These are phyloP conservation scores for Meteorus colon DNA, from an alignment of 2,888 invertebrate species.

Conservation along the genomic window DNA sequence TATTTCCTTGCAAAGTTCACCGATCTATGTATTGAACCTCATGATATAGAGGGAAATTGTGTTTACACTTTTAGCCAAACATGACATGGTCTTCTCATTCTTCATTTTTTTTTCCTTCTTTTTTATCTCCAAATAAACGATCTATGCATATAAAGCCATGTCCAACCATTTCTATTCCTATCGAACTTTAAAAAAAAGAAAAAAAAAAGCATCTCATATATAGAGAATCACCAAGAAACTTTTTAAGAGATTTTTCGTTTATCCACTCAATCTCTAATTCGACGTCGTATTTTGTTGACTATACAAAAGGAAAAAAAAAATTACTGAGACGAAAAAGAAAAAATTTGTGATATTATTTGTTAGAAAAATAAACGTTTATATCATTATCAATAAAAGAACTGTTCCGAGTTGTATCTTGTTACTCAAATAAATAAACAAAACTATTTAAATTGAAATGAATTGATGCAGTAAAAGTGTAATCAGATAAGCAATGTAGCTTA, in stretches of 20 bases:
- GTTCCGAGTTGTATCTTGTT: not conserved
- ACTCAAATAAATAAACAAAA: not conserved
- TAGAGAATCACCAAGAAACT: not conserved
- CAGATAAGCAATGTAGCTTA: constrained; percentile 15
- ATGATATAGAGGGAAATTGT: constrained; percentile 3
- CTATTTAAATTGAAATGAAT: not conserved
- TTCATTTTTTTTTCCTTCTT: not conserved
- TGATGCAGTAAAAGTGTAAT: constrained; percentile 2
- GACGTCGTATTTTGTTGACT: not conserved
- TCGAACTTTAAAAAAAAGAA: not conserved
- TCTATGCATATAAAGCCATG: not conserved
- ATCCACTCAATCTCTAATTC: not conserved
- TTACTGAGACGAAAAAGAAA: not conserved
- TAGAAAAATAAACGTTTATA: not conserved
- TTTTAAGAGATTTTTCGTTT: constrained; percentile 9
- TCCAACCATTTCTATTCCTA: not conserved
- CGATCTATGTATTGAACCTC: not conserved
- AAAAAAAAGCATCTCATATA: not conserved
- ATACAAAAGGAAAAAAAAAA: not conserved
- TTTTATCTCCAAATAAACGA: not conserved
- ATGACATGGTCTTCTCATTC: not conserved
- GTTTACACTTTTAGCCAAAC: constrained; percentile 7
- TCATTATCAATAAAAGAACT: not conserved
- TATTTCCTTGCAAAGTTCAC: not conserved
- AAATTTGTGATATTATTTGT: not conserved